Conservation (phyloP, 2,113 vertebrate genomes). For the Lates calcarifer region DNA sequence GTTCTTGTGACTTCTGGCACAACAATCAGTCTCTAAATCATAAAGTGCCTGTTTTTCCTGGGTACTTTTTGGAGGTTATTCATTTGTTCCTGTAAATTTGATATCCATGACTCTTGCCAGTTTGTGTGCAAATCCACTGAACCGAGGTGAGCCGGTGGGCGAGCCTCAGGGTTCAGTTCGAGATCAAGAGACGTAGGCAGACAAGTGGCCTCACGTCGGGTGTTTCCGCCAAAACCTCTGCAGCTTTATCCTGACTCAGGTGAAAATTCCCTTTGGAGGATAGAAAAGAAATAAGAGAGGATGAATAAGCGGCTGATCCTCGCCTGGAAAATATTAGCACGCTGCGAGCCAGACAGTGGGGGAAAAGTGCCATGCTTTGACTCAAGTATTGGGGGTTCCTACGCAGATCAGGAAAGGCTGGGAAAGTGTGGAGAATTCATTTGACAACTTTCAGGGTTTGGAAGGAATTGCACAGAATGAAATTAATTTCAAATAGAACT, state of each 20-base stretch:
- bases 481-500: neutral
- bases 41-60: accelerated
- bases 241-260: slow-evolving; percentile 72
- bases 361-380: slow-evolving; percentile 41
- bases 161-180: slow-evolving; percentile 21
- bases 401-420: neutral
- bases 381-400: slow-evolving; percentile 40
- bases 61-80: slow-evolving; percentile 20
- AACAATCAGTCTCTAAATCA: neutral
- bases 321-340: slow-evolving; percentile 76
- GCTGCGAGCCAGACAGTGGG: slow-evolving; percentile 41
- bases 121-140: neutral
- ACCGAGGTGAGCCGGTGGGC: neutral
- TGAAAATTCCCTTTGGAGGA: slow-evolving; percentile 67
- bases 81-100: slow-evolving; percentile 6
- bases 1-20: neutral
- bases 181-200: slow-evolving; percentile 32
- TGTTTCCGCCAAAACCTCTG: slow-evolving; percentile 28
- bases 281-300: neutral
- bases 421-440: slow-evolving; percentile 1
- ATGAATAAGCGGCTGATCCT: slow-evolving; percentile 71
- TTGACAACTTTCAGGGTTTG: neutral
- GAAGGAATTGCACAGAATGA: neutral
- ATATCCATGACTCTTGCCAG: slow-evolving; percentile 1
- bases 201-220: slow-evolving; percentile 45